Conservation (phyloP, 2,888 invertebrate species). For the Cryptus armator region DNA sequence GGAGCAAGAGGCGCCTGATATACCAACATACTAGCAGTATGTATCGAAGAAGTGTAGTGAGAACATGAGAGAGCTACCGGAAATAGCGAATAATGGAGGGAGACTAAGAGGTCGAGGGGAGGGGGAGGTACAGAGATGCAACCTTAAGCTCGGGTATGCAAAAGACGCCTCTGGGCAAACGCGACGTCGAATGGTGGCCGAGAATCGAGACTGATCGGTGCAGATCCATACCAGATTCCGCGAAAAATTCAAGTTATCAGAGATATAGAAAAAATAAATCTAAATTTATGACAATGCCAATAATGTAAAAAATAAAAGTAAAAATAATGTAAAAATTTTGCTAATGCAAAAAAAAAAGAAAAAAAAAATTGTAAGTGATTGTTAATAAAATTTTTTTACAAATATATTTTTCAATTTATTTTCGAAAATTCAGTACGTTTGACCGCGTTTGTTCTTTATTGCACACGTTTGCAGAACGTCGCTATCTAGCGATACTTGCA, state of each 20-base stretch:
- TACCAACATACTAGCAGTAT: slow-evolving; percentile 44
- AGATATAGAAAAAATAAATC: too few species aligned
- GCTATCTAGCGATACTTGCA: not conserved
- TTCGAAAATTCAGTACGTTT: too few species aligned
- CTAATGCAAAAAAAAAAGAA: too few species aligned
- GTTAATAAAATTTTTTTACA: too few species aligned
- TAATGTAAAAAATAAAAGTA: too few species aligned
- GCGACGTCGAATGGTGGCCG: not conserved
- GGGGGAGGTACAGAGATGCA: not conserved
- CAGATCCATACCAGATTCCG: not conserved
- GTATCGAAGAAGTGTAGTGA: slow-evolving; percentile 14
- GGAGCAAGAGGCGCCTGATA: slow-evolving; percentile 44
- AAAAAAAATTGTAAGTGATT: too few species aligned
- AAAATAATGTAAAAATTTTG: too few species aligned
- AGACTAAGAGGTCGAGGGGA: not conserved
- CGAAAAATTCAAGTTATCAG: too few species aligned
- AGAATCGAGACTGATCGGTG: not conserved
- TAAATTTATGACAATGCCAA: too few species aligned
- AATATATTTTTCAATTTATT: too few species aligned
- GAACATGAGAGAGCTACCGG: slow-evolving; percentile 79
- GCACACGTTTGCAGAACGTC: not conserved
- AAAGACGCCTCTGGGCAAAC: not conserved
- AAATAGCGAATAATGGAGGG: slow-evolving; percentile 73
- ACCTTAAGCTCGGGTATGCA: not conserved
- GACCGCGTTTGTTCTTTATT: not conserved